These are phyloP conservation scores for Liodrosophila aerea DNA, from an alignment of 2,888 invertebrate genomes.

Conservation along the genomic window DNA sequence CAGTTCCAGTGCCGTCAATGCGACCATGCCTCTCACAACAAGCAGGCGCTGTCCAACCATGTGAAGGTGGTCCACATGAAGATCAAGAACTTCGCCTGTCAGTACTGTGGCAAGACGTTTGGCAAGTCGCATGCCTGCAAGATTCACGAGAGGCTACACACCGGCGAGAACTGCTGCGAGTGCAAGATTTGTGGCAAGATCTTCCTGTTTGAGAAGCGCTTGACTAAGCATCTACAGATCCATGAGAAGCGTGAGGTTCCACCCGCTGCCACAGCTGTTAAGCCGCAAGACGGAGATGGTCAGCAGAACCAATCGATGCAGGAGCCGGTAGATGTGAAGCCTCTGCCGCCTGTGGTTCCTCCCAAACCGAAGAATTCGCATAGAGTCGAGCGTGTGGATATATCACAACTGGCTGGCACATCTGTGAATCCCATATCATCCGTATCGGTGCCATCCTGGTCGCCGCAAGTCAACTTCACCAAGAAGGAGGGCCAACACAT, in stretches of 20 bases:
- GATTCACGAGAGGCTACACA: slow-evolving; percentile 79
- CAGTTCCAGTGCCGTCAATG: slow-evolving; percentile 79
- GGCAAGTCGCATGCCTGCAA: slow-evolving; percentile 80
- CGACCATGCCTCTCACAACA: slow-evolving; percentile 79
- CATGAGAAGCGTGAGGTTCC: slow-evolving; percentile 77
- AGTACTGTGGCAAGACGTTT: slow-evolving; percentile 79
- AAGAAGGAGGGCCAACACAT: slow-evolving; percentile 81
- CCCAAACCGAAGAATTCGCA: slow-evolving; percentile 78
- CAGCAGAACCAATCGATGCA: slow-evolving; percentile 8
- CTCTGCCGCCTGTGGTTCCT: slow-evolving; percentile 42
- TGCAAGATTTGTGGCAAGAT: slow-evolving; percentile 79
- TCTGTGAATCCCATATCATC: slow-evolving; percentile 79
- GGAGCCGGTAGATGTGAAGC: slow-evolving; percentile 43
- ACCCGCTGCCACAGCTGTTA: slow-evolving; percentile 33
- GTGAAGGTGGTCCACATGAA: slow-evolving; percentile 79
- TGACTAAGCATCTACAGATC: slow-evolving; percentile 78
- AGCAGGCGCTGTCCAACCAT: slow-evolving; percentile 79
- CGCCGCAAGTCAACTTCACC: slow-evolving; percentile 80
- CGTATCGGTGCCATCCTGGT: slow-evolving; percentile 79
- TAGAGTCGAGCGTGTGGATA: slow-evolving; percentile 78
- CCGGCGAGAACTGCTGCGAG: slow-evolving; percentile 79
- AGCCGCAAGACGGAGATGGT: slow-evolving; percentile 33
- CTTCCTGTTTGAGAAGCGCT: slow-evolving; percentile 78
- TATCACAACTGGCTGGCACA: slow-evolving; percentile 78
- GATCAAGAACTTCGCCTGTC: slow-evolving; percentile 79